Evolutionary conservation across 2,888 invertebrate species (phyloP), one percentile per base, ranked within the genome.

Genomic region (Zygaena filipendulae): DNA sequence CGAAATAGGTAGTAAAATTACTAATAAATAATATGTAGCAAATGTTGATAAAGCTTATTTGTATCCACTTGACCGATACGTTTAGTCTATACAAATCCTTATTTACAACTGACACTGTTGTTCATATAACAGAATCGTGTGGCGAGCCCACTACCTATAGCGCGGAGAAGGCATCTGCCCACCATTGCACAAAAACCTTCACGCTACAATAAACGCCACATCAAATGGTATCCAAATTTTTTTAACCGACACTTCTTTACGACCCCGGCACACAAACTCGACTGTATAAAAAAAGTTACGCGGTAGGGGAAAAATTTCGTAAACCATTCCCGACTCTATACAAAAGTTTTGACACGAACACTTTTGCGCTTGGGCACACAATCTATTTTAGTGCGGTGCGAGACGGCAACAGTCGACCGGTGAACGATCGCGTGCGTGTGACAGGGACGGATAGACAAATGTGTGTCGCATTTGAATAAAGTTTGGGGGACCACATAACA

Each of bases 271-370:
- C 72, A 62, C 64, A 58, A 59, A 56, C 54, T 60, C 61, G 59
- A 75, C 74, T 79, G 77, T 69, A 58, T 44, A 69, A 77, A 77
- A 68, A 77, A 77, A 70, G 62, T 60, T 61, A 66, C 56, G 59
- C 72, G 66, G 74, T 70, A 74, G 77, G 77, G 77, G 77, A 75
- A 75, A n/a, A 69, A 70, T 74, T 75, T 77, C 74, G 77, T 79
- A 74, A 74, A 63, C 77, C 72, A 75, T 75, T 74, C 67, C 60
- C 57, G 51, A 58, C 58, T 61, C 68, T 67, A 71, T 64, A 77
- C 71, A 70, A 77, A 77, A 79, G 58, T 77, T 77, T 79, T 79
- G 79, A 79, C 79, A 71, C 70, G 72, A 71, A 68, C 67, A 66
- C 67, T 71, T 43, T 72, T 79, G 79, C 79, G 77, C 79, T 74